Conservation (phyloP, 2,888 invertebrate species). For the Smittia sp. region DNA sequence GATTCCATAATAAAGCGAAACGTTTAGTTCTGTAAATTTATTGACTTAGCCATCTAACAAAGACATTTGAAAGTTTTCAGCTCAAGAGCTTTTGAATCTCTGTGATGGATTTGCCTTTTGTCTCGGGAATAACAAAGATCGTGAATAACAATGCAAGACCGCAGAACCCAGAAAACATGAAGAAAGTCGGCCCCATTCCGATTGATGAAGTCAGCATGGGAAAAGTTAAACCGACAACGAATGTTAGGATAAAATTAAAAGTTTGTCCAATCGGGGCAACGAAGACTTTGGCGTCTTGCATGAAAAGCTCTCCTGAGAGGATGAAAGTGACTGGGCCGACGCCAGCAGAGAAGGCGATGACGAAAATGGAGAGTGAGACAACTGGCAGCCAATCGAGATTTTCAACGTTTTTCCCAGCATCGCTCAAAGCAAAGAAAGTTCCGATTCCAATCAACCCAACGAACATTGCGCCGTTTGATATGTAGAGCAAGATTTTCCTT, state of each 20-base stretch:
- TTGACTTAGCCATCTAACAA: no score
- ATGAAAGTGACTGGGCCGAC: conserved; percentile 82
- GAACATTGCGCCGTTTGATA: conserved; percentile 65
- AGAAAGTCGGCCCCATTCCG: conserved; percentile 62
- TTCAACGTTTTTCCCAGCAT: conserved; percentile 47
- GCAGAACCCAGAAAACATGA: conserved; percentile 64
- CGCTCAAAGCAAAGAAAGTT: conserved; percentile 57
- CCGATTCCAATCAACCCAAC: conserved; percentile 63
- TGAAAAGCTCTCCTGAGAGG: conserved; percentile 68
- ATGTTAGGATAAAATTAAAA: conserved; percentile 71
- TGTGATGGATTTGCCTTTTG: conserved; percentile 67
- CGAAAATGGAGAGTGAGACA: conserved; percentile 64
- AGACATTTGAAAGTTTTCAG: no score
- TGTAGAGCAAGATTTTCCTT: conserved; percentile 65
- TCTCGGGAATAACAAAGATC: conserved; percentile 57
- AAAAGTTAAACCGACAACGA: conserved; percentile 68
- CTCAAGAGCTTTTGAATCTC: conserved; percentile 57
- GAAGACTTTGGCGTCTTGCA: conserved; percentile 67
- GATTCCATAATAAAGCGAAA: no score
- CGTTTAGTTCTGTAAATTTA: no score
- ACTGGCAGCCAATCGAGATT: conserved; percentile 67
- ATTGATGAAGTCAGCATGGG: conserved; percentile 56
- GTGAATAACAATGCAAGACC: conserved; percentile 61
- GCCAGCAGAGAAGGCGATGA: conserved; percentile 72
- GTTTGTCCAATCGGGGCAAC: conserved; percentile 71